phyloP scores from a whole-genome alignment of 2,113 vertebrate genomes.

The Callipepla squamata region DNA sequence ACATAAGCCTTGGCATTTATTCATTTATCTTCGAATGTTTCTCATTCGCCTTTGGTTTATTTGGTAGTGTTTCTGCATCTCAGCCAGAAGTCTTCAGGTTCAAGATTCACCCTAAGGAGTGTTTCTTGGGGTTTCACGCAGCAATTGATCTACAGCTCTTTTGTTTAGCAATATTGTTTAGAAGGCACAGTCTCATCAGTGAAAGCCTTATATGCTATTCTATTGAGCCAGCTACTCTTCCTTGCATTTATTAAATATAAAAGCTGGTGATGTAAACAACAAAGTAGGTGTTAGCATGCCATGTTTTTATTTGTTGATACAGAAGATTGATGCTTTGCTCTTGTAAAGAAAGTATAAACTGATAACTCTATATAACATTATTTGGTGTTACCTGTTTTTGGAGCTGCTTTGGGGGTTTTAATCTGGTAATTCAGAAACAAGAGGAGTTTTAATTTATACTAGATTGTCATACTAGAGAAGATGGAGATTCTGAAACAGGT shows the following conservation, averaged over 20 bases:
- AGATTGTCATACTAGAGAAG: not conserved
- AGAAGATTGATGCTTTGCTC: not conserved
- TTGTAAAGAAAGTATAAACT: not conserved
- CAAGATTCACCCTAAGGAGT: not conserved
- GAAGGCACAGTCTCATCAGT: not conserved
- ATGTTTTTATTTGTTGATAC: not conserved
- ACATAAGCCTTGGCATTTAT: slow-evolving; percentile 20
- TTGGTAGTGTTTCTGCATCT: not conserved
- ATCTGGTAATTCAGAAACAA: not conserved
- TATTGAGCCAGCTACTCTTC: not conserved
- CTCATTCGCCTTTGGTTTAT: slow-evolving; percentile 26
- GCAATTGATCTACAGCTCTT: not conserved
- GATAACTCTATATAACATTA: not conserved
- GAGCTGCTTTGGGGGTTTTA: not conserved
- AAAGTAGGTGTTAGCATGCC: not conserved
- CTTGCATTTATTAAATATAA: not conserved
- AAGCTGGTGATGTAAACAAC: not conserved
- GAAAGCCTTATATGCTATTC: not conserved
- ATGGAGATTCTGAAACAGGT: not conserved
- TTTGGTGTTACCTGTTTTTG: not conserved
- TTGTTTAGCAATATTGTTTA: not conserved
- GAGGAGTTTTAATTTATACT: not conserved
- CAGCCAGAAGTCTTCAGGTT: not conserved
- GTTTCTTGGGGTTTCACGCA: not conserved
- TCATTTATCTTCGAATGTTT: slow-evolving; percentile 36